These are phyloP conservation scores for Drosophila niveifrons DNA, from an alignment of 2,888 invertebrate species.

Conservation along the genomic window DNA sequence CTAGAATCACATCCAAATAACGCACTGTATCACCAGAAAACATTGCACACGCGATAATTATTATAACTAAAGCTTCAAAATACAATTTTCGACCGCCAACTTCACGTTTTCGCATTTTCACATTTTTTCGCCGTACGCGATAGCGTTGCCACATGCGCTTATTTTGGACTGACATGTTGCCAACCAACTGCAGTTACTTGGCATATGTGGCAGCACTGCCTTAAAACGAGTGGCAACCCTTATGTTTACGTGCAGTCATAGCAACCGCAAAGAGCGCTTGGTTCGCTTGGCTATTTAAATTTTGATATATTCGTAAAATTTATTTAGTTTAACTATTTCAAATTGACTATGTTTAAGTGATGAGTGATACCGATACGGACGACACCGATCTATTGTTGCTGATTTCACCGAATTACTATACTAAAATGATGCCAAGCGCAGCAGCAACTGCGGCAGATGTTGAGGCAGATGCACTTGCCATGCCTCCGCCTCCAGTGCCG, in stretches of 20 bases:
- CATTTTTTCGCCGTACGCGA: not conserved
- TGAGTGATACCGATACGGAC: conserved; percentile 88
- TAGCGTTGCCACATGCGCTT: not conserved
- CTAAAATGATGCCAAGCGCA: conserved; percentile 45
- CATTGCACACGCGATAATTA: too few species aligned
- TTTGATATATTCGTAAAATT: not conserved
- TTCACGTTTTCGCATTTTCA: not conserved
- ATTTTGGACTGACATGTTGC: not conserved
- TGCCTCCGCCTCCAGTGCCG: conserved; percentile 63
- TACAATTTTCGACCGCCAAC: not conserved
- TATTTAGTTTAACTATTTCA: not conserved
- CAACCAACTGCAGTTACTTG: not conserved
- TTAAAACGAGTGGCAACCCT: not conserved
- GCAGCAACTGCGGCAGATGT: conserved; percentile 31
- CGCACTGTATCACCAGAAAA: too few species aligned
- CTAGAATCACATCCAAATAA: too few species aligned
- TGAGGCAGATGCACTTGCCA: conserved; percentile 61
- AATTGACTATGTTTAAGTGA: conserved; percentile 49
- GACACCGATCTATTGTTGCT: conserved; percentile 93
- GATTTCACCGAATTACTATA: conserved; percentile 91
- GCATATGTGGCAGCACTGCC: too few species aligned
- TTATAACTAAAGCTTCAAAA: not conserved
- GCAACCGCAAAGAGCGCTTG: conserved; percentile 45
- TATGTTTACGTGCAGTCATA: conserved; percentile 50
- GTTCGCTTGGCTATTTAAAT: conserved; percentile 23